These are phyloP conservation scores for Bubalus kerabau DNA, from an alignment of 2,113 vertebrate genomes.

Conservation along the genomic window DNA sequence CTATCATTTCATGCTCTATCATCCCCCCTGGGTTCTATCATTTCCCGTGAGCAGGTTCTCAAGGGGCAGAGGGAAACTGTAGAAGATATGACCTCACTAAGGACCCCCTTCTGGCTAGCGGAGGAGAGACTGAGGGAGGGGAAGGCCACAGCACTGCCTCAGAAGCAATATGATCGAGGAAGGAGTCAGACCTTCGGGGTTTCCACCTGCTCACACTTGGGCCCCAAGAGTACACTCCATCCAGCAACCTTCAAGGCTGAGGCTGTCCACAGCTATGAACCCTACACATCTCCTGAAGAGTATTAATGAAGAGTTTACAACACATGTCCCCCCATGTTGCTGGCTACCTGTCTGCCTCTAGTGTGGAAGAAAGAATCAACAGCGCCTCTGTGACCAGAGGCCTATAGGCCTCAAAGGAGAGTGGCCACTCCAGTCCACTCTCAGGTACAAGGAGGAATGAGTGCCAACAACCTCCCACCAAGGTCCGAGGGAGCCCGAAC, in stretches of 20 bases:
- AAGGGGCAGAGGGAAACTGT: neutral
- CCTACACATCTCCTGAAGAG: neutral
- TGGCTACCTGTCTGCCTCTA: neutral
- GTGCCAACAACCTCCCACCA: no score
- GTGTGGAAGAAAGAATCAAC: neutral
- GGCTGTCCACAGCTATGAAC: neutral
- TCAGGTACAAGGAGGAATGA: neutral
- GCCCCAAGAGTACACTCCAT: fast-evolving
- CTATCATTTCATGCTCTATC: neutral
- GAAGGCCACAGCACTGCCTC: neutral
- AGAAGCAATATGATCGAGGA: neutral
- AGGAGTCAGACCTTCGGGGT: fast-evolving
- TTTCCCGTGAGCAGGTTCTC: neutral
- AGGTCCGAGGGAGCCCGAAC: neutral
- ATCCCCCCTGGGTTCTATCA: neutral
- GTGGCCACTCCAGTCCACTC: neutral
- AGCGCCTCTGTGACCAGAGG: neutral
- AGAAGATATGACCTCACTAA: neutral
- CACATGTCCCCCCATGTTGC: neutral
- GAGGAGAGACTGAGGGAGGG: neutral
- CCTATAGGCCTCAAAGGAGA: no score
- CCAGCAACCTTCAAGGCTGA: neutral
- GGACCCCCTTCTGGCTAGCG: neutral
- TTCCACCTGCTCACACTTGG: neutral
- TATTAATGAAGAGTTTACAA: neutral